Evolutionary conservation across 2,888 invertebrate genomes (phyloP), one percentile per base, ranked within the genome.

Genomic region (Leucoptera coffeella): DNA sequence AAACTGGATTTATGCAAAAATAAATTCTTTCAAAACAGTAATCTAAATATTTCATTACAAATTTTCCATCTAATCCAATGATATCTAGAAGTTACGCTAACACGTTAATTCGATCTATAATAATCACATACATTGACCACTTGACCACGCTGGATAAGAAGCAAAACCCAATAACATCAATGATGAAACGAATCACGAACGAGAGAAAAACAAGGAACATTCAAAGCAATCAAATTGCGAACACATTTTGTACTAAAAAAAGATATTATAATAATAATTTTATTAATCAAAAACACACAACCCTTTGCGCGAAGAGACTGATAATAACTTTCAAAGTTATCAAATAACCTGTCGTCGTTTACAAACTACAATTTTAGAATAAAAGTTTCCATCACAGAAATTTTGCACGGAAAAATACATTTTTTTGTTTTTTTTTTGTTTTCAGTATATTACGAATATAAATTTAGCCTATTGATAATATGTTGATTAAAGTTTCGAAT

Each of bases 211-310:
- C 17, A 65, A 67, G 65, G 65, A 67, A 67, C 65, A 64, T 64
- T 62, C 65, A 60, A 59, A 62, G 69, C 69, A 69, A 69, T 69
- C 59, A 64, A 62, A 69, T 69, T 69, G 69, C 69, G 60, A 67
- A 69, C 65, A 67, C 65, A 65, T 69, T 27, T 67, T 69, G 69
- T 67, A 69, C 69, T 67, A 69, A 62, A 55, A 62, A 69, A 69
- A 65, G 9, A n/a, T n/a, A n/a, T n/a, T n/a, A n/a, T n/a, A n/a
- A n/a, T n/a, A n/a, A n/a, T n/a, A n/a, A n/a, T n/a, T n/a, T n/a
- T n/a, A n/a, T n/a, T n/a, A n/a, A n/a, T n/a, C n/a, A 69, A 65
- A 62, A 64, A 69, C 64, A 69, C 69, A 69, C 69, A 69, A 69
- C 69, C 69, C 47, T 65, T 67, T 67, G 65, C 69, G 67, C 65